Conservation (phyloP, 2,113 vertebrate genomes). For the Pterophyllum scalare region DNA sequence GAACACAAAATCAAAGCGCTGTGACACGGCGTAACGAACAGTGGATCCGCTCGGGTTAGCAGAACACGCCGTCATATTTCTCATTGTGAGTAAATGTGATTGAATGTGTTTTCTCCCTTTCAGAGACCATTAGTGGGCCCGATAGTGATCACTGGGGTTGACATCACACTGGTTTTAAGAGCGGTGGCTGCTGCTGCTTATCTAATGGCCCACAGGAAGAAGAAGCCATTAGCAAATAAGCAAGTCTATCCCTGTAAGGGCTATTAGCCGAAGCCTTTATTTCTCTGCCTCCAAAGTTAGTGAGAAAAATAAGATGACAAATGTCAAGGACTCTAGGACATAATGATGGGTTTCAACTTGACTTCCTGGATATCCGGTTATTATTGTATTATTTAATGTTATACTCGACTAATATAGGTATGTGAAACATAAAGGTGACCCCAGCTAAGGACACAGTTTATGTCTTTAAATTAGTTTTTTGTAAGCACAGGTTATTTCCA, state of each 20-base stretch:
- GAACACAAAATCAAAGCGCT: constrained; percentile 55
- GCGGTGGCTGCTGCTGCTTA: constrained; percentile 46
- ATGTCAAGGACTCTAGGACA: neutral
- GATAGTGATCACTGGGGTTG: constrained; percentile 63
- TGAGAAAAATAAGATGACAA: constrained; percentile 29
- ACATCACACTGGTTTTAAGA: constrained; percentile 35
- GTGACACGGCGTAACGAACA: constrained; percentile 24
- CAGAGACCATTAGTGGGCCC: constrained; percentile 56
- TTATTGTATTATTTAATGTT: neutral
- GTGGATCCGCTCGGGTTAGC: constrained; percentile 35
- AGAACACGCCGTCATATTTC: constrained; percentile 24
- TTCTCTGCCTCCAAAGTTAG: constrained; percentile 27
- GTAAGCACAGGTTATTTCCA: neutral
- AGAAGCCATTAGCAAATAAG: constrained; percentile 70
- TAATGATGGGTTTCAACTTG: neutral
- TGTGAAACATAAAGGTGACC: neutral
- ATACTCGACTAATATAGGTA: neutral
- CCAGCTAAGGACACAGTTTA: neutral
- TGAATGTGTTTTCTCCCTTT: constrained; percentile 59
- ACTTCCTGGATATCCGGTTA: neutral
- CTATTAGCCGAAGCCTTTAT: constrained; percentile 44
- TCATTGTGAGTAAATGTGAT: constrained; percentile 55
- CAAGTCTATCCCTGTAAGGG: constrained; percentile 59
- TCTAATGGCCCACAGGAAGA: constrained; percentile 68
- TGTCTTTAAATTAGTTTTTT: neutral